phyloP scores from a whole-genome alignment of 2,888 invertebrate species.

The Neoscelio sp. region DNA sequence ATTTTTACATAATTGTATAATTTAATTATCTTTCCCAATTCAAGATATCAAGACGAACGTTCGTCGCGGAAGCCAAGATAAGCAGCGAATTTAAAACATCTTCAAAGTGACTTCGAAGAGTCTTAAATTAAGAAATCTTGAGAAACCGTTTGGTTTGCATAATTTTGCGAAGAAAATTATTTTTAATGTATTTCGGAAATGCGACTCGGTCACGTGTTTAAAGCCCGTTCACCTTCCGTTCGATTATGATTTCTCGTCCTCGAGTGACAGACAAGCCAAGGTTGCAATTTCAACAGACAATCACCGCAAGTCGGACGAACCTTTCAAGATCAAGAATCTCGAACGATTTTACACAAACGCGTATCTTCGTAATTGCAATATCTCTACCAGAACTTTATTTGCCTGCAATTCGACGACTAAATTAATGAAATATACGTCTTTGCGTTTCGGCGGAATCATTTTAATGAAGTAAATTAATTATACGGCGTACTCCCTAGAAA shows the following conservation, averaged over 20 bases:
- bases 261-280: slow-evolving; percentile 46
- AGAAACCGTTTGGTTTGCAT: background rate
- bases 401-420: slow-evolving; percentile 21
- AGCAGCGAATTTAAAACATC: too few relatives aligned
- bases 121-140: too few relatives aligned
- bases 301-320: slow-evolving; percentile 12
- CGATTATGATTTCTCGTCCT: slow-evolving; percentile 40
- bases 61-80: too few relatives aligned
- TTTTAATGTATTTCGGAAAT: background rate
- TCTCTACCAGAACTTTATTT: slow-evolving; percentile 18
- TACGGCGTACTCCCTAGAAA: background rate
- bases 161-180: background rate
- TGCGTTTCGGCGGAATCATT: background rate
- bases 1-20: too few relatives aligned
- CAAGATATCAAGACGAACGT: too few relatives aligned
- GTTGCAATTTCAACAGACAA: slow-evolving; percentile 47
- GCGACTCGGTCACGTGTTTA: background rate
- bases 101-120: too few relatives aligned
- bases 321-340: slow-evolving; percentile 47
- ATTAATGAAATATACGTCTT: slow-evolving; percentile 24
- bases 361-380: slow-evolving; percentile 27
- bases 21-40: too few relatives aligned
- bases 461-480: slow-evolving; percentile 7
- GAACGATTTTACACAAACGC: slow-evolving; percentile 18
- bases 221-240: slow-evolving; percentile 22